Evolutionary conservation across 2,113 vertebrate species (phyloP).

Genomic region (Aphelocoma coerulescens): DNA sequence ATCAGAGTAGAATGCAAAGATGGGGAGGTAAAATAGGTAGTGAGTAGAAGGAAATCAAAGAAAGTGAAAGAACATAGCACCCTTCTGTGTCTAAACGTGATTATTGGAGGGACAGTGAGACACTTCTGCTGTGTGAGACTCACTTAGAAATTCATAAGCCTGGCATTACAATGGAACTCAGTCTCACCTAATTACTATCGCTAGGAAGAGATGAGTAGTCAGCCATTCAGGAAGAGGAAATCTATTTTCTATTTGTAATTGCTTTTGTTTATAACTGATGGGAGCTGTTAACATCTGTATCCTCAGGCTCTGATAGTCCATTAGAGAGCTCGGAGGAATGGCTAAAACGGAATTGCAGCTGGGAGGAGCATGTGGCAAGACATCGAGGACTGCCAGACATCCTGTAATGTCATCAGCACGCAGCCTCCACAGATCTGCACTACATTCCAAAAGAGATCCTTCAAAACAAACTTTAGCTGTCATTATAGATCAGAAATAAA

Average conservation of each 20-base stretch:
- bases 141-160: not conserved
- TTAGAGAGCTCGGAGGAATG: not conserved
- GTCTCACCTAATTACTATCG: not conserved
- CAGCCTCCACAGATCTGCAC: not conserved
- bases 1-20: not conserved
- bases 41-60: not conserved
- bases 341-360: not conserved
- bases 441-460: not conserved
- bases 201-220: not conserved
- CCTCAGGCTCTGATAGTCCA: not conserved
- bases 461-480: not conserved
- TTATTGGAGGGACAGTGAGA: not conserved
- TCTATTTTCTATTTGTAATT: not conserved
- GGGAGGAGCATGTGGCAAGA: not conserved
- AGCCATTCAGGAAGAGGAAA: not conserved
- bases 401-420: not conserved
- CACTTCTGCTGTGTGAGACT: not conserved
- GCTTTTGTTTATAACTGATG: not conserved
- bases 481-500: not conserved
- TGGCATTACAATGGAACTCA: not conserved
- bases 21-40: not conserved
- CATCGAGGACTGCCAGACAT: not conserved
- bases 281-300: not conserved
- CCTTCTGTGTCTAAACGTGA: not conserved
- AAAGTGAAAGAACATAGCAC: not conserved